Conservation (phyloP, 2,797 vertebrate genomes). For the Salmo trutta region DNA sequence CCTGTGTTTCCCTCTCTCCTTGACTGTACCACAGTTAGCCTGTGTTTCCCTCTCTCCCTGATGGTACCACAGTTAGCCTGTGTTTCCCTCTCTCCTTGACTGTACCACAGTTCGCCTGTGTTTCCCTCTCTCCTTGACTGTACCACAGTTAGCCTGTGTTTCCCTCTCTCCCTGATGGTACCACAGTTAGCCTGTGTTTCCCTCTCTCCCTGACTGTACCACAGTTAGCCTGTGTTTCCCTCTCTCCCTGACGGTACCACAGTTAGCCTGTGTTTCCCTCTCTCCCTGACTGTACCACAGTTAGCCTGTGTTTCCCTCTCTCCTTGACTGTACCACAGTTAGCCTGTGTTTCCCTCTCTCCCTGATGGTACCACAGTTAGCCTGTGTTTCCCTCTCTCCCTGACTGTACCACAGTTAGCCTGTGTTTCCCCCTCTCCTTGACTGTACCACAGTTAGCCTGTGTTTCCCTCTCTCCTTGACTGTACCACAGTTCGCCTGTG, state of each 20-base stretch:
- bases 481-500: background rate
- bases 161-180: background rate
- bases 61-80: background rate
- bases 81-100: background rate
- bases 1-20: background rate
- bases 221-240: background rate
- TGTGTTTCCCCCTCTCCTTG: background rate
- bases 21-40: background rate
- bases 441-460: background rate
- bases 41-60: background rate
- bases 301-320: constrained; percentile 15
- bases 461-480: too few species aligned
- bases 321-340: too few species aligned
- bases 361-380: background rate
- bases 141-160: too few species aligned
- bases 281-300: background rate
- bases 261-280: background rate
- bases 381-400: background rate
- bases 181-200: background rate
- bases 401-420: background rate
- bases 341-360: too few species aligned
- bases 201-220: background rate
- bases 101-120: background rate
- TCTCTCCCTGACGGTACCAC: background rate
- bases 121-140: background rate